phyloP scores from a whole-genome alignment of 2,113 vertebrate species.

The Tachysurus fulvidraco region DNA sequence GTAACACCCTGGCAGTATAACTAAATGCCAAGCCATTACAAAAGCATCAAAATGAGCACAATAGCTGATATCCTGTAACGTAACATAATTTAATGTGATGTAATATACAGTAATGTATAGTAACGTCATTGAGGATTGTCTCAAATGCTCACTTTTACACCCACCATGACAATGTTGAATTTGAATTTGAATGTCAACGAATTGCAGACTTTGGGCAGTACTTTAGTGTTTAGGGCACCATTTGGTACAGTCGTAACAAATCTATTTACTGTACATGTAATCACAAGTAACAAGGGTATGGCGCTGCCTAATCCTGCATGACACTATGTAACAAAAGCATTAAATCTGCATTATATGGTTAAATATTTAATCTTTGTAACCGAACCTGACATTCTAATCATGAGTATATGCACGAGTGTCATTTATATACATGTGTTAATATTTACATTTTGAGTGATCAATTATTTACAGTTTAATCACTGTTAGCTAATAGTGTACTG shows the following conservation, averaged over 20 bases:
- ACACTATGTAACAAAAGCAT: neutral
- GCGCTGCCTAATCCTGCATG: neutral
- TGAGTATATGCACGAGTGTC: neutral
- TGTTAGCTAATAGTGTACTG: too few species aligned
- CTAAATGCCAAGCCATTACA: neutral
- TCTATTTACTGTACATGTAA: neutral
- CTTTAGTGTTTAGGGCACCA: neutral
- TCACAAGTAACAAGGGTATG: neutral
- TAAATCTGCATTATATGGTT: neutral
- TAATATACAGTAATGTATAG: too few species aligned
- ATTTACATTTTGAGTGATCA: too few species aligned
- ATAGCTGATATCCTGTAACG: neutral
- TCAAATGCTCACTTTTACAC: neutral
- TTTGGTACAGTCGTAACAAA: neutral
- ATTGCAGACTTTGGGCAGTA: neutral
- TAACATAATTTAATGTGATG: too few species aligned
- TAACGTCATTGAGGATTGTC: neutral
- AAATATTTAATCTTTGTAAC: neutral
- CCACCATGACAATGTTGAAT: neutral
- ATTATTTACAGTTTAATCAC: too few species aligned
- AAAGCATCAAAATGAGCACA: neutral
- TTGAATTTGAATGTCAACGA: neutral
- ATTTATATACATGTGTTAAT: neutral
- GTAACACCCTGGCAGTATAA: neutral
- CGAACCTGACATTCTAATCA: neutral